Base-by-base conservation (phyloP, 2,888 invertebrate species). In the Orchestes rusci region DNA sequence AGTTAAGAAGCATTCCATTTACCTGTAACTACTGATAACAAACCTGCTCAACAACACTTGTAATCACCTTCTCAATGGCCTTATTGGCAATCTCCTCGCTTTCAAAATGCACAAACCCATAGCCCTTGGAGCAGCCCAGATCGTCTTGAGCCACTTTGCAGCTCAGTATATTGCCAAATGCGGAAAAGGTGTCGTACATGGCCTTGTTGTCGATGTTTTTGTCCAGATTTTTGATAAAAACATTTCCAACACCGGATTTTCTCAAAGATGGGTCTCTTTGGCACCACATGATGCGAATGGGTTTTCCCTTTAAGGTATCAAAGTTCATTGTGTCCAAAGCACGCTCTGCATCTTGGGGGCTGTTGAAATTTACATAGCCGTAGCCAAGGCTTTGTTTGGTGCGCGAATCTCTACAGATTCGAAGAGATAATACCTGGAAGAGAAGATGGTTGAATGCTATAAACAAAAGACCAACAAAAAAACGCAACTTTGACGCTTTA, bases 211-310 rank as follows among this genome's bases (percentile, higher is more conserved):
- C 97, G 67, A 99, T 99, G 56, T 82, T 84, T 71, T 93, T 97
- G 70, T 99, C 95, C 69, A 99, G 73, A 70, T 99, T 99, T 74
- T 99, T 99, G 62, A 99, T 99, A 71, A 99, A 99, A 51, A 99
- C 93, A 73, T 99, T 99, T 46, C 97, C 97, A 54, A 96, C 91
- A 45, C 99, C 99, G 49, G 97, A 97, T 70, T 95, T 93, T 60
- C 99, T 82, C 49, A 97, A 77, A 17, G 95, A 94, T 19, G 97
- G 97, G 74, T 99, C 97, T 62, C 99, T 81, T 73, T 99, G 99
- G 55, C 96, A 96, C 99, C 99, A 99, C 99, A 99, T 99, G 64
- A 99, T 99, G 66, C 99, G 84, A 66, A 99, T 97, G 51, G 97
- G 97, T 65, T 92, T 84, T 57, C 93, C 93, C 70, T 93, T 94